phyloP scores from a whole-genome alignment of 1,140 invertebrate species.

The Orius insidiosus region DNA sequence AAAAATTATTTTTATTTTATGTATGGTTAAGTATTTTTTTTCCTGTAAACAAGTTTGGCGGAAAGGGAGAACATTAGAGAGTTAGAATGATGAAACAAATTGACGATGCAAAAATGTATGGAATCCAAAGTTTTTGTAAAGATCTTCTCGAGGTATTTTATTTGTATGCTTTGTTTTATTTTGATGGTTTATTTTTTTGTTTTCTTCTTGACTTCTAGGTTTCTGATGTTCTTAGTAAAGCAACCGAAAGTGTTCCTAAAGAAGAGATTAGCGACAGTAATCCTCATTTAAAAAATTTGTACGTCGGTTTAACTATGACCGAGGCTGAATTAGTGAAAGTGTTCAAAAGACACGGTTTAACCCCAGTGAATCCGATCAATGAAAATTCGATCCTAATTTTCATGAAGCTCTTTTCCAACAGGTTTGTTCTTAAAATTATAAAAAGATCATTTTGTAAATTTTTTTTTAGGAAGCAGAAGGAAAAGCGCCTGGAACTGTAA shows the following conservation, averaged over 20 bases:
- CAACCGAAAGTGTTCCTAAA: constrained; percentile 77
- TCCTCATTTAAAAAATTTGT: constrained; percentile 70
- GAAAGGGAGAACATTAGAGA: constrained; percentile 83
- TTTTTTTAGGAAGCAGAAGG: constrained; percentile 53
- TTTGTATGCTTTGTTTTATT: not conserved
- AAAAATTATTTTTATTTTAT: too few species aligned
- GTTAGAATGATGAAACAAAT: constrained; percentile 78
- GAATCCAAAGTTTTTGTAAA: constrained; percentile 94
- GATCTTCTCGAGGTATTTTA: constrained; percentile 73
- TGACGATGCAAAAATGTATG: constrained; percentile 85
- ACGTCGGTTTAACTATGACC: constrained; percentile 82
- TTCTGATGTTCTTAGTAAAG: constrained; percentile 76
- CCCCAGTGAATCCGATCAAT: constrained; percentile 66
- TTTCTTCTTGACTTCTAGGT: constrained; percentile 34
- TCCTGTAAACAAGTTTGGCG: constrained; percentile 72
- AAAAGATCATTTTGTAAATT: not conserved
- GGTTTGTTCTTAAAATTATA: constrained; percentile 28
- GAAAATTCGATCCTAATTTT: constrained; percentile 90
- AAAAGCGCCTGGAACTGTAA: constrained; percentile 69
- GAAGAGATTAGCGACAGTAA: constrained; percentile 56
- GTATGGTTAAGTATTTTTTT: constrained; percentile 14
- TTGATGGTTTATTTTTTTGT: not conserved
- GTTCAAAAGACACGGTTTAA: constrained; percentile 78
- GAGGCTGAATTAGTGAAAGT: constrained; percentile 62
- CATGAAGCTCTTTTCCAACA: constrained; percentile 94